phyloP scores from a whole-genome alignment of 2,888 invertebrate species.

The Sphecodes monilicornis region DNA sequence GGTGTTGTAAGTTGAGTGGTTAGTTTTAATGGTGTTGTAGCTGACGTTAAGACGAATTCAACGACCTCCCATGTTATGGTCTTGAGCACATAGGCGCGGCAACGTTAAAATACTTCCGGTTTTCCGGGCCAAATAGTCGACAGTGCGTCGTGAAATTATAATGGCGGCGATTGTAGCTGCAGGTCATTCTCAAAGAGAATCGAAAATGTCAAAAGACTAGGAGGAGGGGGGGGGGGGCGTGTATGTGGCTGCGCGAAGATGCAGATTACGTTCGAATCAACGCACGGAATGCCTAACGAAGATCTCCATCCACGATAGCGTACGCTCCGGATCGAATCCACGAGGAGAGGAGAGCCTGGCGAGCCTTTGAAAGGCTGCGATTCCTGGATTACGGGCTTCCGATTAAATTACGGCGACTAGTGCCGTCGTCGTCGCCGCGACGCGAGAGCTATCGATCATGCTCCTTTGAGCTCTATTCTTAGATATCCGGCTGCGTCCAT shows the following conservation, averaged over 20 bases:
- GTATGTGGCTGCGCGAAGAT: conserved; percentile 62
- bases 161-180: not conserved
- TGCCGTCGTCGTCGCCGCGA: conserved; percentile 22
- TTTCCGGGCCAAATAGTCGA: no score
- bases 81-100: no score
- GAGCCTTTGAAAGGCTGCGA: conserved; percentile 66
- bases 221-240: conserved; percentile 6
- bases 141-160: not conserved
- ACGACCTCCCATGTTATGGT: no score
- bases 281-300: conserved; percentile 77
- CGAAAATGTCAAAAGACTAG: conserved; percentile 9
- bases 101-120: no score
- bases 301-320: conserved; percentile 44
- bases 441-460: conserved; percentile 62
- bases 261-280: conserved; percentile 75
- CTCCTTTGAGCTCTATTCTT: conserved; percentile 46
- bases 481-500: conserved; percentile 29
- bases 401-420: conserved; percentile 74
- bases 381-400: conserved; percentile 75
- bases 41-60: no score
- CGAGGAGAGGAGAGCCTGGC: conserved; percentile 43
- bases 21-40: no score
- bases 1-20: no score
- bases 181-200: conserved; percentile 16
- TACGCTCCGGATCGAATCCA: conserved; percentile 47